Conservation (phyloP, 2,113 vertebrate species). For the Cephalophus harveyi region DNA sequence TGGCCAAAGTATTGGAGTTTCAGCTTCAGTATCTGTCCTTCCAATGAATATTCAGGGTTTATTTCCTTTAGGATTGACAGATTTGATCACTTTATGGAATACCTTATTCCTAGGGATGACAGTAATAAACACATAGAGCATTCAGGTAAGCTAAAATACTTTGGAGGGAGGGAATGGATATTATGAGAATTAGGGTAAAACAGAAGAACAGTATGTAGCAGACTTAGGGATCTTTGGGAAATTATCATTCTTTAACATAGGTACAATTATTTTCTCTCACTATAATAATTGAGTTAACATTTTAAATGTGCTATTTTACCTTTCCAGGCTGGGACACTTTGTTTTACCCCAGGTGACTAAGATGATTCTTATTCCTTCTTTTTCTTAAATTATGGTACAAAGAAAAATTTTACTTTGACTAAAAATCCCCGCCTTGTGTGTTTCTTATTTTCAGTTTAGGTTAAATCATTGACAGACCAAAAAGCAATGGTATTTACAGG, state of each 20-base stretch:
- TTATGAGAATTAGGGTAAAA: not conserved
- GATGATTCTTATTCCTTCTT: not conserved
- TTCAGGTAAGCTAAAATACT: not conserved
- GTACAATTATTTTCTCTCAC: not conserved
- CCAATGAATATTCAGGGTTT: not conserved
- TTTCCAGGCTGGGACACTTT: not conserved
- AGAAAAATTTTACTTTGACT: not conserved
- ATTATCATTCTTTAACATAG: not conserved
- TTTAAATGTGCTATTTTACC: not conserved
- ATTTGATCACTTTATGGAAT: not conserved
- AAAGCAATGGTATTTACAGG: constrained; percentile 9
- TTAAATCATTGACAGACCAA: not conserved
- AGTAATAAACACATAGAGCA: not conserved
- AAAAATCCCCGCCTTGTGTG: not conserved
- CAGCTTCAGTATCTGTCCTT: not conserved
- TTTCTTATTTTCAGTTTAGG: not conserved
- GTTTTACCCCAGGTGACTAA: not conserved
- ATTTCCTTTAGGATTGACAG: not conserved
- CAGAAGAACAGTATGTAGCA: not conserved
- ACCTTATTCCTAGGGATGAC: not conserved
- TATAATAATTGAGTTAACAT: not conserved
- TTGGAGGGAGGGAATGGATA: not conserved
- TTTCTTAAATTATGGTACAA: not conserved
- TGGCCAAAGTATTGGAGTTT: not conserved
- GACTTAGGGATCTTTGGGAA: not conserved